These are phyloP conservation scores for Rhombomys opimus DNA, from an alignment of 2,113 vertebrate genomes.

Conservation along the genomic window DNA sequence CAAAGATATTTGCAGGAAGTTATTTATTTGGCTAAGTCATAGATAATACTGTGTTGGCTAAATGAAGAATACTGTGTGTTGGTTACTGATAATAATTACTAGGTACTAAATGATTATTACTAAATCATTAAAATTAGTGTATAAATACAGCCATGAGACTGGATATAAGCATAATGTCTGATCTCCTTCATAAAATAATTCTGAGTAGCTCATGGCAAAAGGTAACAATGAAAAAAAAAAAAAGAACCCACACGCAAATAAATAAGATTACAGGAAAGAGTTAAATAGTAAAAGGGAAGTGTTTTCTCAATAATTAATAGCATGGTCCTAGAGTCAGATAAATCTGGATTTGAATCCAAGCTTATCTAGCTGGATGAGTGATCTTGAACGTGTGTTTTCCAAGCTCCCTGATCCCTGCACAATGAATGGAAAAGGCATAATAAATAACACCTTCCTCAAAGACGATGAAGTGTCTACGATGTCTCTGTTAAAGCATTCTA, in stretches of 20 bases:
- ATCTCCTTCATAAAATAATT: conserved; percentile 56
- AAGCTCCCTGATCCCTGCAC: background rate
- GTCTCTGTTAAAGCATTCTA: background rate
- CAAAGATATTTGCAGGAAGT: background rate
- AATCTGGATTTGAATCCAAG: conserved; percentile 56
- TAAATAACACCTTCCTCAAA: conserved; percentile 37
- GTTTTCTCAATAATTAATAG: conserved; percentile 9
- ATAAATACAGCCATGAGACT: conserved; percentile 52
- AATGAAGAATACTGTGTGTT: background rate
- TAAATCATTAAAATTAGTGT: background rate
- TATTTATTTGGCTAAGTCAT: background rate
- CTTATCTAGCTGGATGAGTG: conserved; percentile 24
- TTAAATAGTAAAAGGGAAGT: conserved; percentile 39
- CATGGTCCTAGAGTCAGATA: conserved; percentile 32
- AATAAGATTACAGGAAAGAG: conserved; percentile 22
- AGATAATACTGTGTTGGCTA: background rate
- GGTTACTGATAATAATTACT: conserved; percentile 2
- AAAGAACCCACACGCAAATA: background rate
- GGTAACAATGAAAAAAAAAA: background rate
- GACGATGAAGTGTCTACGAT: background rate
- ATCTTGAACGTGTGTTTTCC: conserved; percentile 26
- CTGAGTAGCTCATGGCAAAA: conserved; percentile 54
- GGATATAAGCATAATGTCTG: background rate
- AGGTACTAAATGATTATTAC: conserved; percentile 37
- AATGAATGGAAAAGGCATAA: conserved; percentile 23